Conservation (phyloP, 2,888 invertebrate genomes). For the Napeogenes inachia region DNA sequence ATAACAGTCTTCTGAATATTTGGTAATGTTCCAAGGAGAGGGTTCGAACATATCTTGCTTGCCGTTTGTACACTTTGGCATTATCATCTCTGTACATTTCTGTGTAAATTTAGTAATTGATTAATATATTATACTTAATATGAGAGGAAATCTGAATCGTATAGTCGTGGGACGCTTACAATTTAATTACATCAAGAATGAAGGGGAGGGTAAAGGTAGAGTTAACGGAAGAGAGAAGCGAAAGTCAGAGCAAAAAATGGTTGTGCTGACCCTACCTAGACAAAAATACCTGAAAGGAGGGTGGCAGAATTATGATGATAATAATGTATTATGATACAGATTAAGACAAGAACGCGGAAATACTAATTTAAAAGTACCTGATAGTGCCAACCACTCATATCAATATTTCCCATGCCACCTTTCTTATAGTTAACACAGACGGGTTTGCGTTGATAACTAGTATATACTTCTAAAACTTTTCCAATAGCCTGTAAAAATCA, state of each 20-base stretch:
- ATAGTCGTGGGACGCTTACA: too few species aligned
- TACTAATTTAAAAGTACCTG: constrained; percentile 76
- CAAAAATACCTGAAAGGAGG: too few species aligned
- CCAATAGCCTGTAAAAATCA: constrained; percentile 74
- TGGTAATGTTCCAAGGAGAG: constrained; percentile 82
- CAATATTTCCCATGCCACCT: constrained; percentile 77
- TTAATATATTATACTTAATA: too few species aligned
- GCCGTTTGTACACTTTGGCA: constrained; percentile 92
- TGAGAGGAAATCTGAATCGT: not conserved
- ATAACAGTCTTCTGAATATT: constrained; percentile 82
- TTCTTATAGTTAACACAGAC: constrained; percentile 81
- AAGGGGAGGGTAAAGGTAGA: too few species aligned
- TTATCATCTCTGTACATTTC: constrained; percentile 97
- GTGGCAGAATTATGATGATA: too few species aligned
- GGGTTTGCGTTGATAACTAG: constrained; percentile 86
- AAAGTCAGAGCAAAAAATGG: too few species aligned
- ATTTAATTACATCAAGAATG: too few species aligned
- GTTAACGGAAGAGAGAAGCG: not conserved
- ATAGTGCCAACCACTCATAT: constrained; percentile 87
- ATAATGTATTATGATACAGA: too few species aligned
- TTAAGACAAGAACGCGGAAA: too few species aligned
- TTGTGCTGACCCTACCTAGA: too few species aligned
- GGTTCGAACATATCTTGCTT: constrained; percentile 90
- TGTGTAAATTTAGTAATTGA: constrained; percentile 47
- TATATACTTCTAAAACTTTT: constrained; percentile 84